Conservation (phyloP, 2,888 invertebrate genomes). For the Parascotia fuliginaria region DNA sequence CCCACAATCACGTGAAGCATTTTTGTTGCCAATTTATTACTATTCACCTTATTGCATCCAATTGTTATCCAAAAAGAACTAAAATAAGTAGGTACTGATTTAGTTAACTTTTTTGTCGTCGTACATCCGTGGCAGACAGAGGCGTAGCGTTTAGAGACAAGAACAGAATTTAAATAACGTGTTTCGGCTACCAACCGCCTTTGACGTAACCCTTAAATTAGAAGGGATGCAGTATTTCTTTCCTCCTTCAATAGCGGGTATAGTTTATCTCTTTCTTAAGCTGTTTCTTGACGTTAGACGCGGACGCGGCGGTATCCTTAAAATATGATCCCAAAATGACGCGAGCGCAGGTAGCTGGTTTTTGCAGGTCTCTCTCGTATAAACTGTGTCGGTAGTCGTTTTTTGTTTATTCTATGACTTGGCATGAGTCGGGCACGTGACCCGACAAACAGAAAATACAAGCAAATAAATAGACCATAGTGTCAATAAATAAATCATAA, state of each 20-base stretch:
- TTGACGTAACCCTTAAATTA: constrained; percentile 71
- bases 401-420: constrained; percentile 65
- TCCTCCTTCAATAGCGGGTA: constrained; percentile 51
- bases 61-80: constrained; percentile 47
- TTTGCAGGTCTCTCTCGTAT: constrained; percentile 71
- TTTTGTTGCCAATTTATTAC: constrained; percentile 63
- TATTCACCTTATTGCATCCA: constrained; percentile 50
- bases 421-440: constrained; percentile 65
- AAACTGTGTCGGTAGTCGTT: constrained; percentile 61
- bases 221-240: constrained; percentile 61
- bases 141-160: constrained; percentile 63
- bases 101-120: constrained; percentile 4
- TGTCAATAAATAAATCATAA: background rate
- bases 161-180: constrained; percentile 79
- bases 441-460: constrained; percentile 29
- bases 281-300: constrained; percentile 60
- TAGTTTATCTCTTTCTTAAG: constrained; percentile 60
- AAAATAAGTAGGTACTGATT: constrained; percentile 8
- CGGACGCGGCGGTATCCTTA: constrained; percentile 53
- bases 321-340: constrained; percentile 63
- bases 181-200: constrained; percentile 75
- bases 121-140: constrained; percentile 51
- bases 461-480: constrained; percentile 5
- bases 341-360: constrained; percentile 77
- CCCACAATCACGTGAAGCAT: constrained; percentile 57